Percentiles rank a stretch among this genome's conserved stretches.
phyloP scores from a whole-genome alignment of 2,888 invertebrate genomes.

The Colletes collaris region DNA sequence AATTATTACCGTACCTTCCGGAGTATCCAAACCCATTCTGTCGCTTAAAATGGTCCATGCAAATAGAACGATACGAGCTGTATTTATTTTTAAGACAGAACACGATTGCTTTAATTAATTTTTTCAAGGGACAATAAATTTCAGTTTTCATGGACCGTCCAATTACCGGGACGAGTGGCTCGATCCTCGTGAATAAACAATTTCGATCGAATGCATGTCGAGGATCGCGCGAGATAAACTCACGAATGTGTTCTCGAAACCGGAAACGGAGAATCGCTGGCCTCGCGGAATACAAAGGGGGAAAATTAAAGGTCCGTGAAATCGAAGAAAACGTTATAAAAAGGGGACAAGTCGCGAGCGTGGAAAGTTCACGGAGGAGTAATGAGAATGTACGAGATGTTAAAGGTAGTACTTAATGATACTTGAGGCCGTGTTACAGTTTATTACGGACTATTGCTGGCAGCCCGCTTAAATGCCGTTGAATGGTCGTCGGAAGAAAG shows the following conservation, averaged over 20 bases:
- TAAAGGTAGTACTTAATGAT: slow-evolving; percentile 38
- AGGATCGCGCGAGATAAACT: background rate
- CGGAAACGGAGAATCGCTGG: background rate
- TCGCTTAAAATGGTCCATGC: too few species aligned
- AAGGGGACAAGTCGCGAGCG: background rate
- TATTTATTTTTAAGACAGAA: too few species aligned
- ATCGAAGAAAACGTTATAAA: slow-evolving; percentile 6
- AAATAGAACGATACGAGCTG: too few species aligned
- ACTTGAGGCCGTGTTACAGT: slow-evolving; percentile 36
- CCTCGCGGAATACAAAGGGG: background rate
- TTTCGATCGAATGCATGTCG: too few species aligned
- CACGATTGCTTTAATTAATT: too few species aligned
- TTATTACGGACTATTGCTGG: slow-evolving; percentile 45
- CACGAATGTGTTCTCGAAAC: background rate
- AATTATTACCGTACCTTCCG: too few species aligned
- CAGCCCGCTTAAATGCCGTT: slow-evolving; percentile 41
- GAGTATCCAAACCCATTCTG: too few species aligned
- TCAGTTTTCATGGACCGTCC: too few species aligned
- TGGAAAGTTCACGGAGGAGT: background rate
- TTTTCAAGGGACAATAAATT: too few species aligned
- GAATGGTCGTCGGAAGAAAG: slow-evolving; percentile 35
- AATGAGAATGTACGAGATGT: slow-evolving; percentile 9
- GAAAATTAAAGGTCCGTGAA: slow-evolving; percentile 17
- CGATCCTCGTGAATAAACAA: too few species aligned
- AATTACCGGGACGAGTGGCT: too few species aligned